A percentile compares a stretch with the other conserved stretches of the same genome.
phyloP scores from a whole-genome alignment of 2,797 vertebrate genomes.

The Synaphobranchus kaupii region DNA sequence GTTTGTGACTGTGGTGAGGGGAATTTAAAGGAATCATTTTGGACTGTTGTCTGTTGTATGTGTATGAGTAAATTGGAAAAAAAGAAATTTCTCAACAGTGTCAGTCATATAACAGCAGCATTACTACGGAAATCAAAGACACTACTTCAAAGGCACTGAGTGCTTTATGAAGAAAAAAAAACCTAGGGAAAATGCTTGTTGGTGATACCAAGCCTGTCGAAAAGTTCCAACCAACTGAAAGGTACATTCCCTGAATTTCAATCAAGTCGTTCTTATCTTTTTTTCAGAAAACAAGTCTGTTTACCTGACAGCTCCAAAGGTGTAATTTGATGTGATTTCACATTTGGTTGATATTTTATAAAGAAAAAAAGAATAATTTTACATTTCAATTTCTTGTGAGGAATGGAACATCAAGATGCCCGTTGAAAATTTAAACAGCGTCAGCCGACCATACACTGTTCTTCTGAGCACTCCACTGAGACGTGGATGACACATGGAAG shows the following conservation, averaged over 20 bases:
- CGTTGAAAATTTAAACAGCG: background rate
- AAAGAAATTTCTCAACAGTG: background rate
- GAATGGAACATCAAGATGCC: background rate
- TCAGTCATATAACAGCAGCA: background rate
- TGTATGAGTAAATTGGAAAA: background rate
- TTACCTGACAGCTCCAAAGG: background rate
- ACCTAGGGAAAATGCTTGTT: background rate
- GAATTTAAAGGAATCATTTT: constrained; percentile 28
- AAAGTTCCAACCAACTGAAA: background rate
- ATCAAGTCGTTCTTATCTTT: background rate
- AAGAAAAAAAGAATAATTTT: background rate
- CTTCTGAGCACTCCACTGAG: background rate
- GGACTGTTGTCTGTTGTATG: constrained; percentile 16
- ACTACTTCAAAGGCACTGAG: background rate
- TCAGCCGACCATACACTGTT: background rate
- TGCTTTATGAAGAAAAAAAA: background rate
- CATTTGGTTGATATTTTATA: background rate
- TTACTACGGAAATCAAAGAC: background rate
- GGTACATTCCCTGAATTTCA: background rate
- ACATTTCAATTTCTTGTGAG: background rate
- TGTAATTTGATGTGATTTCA: background rate
- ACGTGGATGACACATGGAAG: background rate
- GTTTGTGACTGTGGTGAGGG: constrained; percentile 1
- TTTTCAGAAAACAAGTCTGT: background rate
- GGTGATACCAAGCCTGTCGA: background rate